Evolutionary conservation across 2,797 vertebrate genomes (phyloP).

Genomic region (Lindbergichthys nudifrons): DNA sequence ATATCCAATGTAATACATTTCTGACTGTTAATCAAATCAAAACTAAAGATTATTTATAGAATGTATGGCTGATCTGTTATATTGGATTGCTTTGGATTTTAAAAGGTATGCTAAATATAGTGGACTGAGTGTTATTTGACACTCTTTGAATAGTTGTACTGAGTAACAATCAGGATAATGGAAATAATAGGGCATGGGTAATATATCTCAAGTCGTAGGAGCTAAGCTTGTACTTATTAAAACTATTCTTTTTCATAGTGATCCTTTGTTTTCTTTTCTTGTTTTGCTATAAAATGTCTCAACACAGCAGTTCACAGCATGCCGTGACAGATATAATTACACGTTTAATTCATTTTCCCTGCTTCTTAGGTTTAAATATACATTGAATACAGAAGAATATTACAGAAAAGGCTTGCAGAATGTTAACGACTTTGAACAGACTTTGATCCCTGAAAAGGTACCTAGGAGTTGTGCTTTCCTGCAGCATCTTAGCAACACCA

Average conservation of each 20-base stretch:
- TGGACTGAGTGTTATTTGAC: neutral
- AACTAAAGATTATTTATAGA: neutral
- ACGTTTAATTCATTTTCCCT: slow-evolving; percentile 15
- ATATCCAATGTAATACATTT: neutral
- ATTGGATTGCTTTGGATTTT: neutral
- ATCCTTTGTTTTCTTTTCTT: neutral
- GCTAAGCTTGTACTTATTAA: neutral
- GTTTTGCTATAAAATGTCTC: slow-evolving; percentile 1
- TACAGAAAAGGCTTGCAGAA: slow-evolving; percentile 6
- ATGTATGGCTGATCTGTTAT: neutral
- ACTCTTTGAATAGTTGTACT: neutral
- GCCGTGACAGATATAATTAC: slow-evolving; percentile 8
- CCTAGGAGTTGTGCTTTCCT: slow-evolving; percentile 32
- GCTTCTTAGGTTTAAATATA: slow-evolving; percentile 13
- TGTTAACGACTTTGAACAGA: slow-evolving; percentile 8
- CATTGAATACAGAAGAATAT: slow-evolving; percentile 1
- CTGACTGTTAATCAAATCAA: neutral
- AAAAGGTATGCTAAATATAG: neutral
- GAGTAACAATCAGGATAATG: neutral
- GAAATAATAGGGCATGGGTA: neutral
- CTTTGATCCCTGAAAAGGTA: slow-evolving; percentile 28
- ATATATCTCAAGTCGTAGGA: neutral
- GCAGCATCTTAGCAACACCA: neutral
- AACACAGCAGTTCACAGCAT: slow-evolving; percentile 8
- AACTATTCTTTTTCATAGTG: neutral